Base-by-base conservation (phyloP, 1,140 invertebrate species). In the Lordiphosa stackelbergi region DNA sequence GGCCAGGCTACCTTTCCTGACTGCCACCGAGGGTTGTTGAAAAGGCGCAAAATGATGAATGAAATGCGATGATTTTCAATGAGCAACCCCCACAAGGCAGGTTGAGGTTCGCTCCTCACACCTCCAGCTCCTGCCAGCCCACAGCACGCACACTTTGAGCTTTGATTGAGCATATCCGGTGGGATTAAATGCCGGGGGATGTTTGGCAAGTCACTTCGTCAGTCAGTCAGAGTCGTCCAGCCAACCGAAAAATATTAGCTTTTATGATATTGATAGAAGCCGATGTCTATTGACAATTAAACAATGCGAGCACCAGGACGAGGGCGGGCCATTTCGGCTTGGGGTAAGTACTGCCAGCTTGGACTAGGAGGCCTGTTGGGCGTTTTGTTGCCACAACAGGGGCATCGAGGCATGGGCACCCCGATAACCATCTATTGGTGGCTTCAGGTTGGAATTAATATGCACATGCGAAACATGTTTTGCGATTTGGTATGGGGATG, bases 231-330 rank as follows among this genome's bases (percentile, higher is more conserved):
- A 22, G 48, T 42, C 49, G 79, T 42, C 59, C 81, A 85, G 61
- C 75, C 84, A 86, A 81, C 74, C 73, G 84, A 75, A 79, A 85
- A 85, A 81, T 86, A 86, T 86, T 86, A 83, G 84, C 84, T 86
- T 86, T 81, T 78, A 81, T 85, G 75, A 73, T 74, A 86, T 86
- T 81, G 84, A 85, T 84, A 84, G 74, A 84, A 77, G 66, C 70
- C 73, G 78, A 84, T 77, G 79, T 84, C 84, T 85, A 86, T 86
- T 86, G 84, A 86, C 84, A 86, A 86, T 86, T 86, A 86, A 84
- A 86, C 84, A 86, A 86, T 85, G 77, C 55, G 53, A 52, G 52
- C 28, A 49, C 56, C 54, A 53, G 28, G 28, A 45, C 36, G 63
- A 58, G 54, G 63, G 64, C 43, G 51, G 37, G 10, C 47, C 37